Evolutionary conservation across 2,113 vertebrate species (phyloP), one percentile per base, ranked within the genome.

Genomic region (Sporophila hypoxantha): DNA sequence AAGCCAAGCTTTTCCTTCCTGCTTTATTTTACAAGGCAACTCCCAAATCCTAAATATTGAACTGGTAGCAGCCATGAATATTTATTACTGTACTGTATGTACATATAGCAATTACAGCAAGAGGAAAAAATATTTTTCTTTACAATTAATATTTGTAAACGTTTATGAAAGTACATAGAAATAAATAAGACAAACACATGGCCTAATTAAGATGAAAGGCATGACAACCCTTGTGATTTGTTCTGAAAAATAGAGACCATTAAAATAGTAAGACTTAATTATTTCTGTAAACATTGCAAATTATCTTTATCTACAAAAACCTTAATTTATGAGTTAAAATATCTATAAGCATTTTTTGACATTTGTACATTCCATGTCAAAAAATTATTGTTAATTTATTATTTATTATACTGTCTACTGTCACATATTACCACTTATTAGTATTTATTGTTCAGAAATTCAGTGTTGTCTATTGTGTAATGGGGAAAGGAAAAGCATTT

Each of bases 121-220:
- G 86, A 76, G 90, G 76, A 87, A 94, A 89, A 96, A 96, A 87
- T 80, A 73, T 95, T 95, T 96, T 82, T 92, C 88, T 82, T 95
- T 89, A 92, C 85, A 92, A 93, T 87, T 94, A 92, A 92, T 95
- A 59, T 96, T 95, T 91, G 87, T 95, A 93, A 96, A 95, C 53
- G 83, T 93, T 96, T 96, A 95, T 94, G 96, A 95, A 96, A 96
- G 91, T 95, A 92, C 85, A 81, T 90, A 94, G 88, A 96, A 96
- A 95, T 96, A 93, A 95, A 96, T 76, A 46, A 94, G 89, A 88
- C 93, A 74, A 96, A 93, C 91, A 94, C 88, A 82, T 94, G 85
- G 95, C 91, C 94, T 95, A 94, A 96, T 97, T 96, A 97, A 96
- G 94, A 94, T 95, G 91, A 97, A 96, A 93, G 89, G 96, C 94